Evolutionary conservation across 2,888 invertebrate genomes (phyloP).

Genomic region (Mesorhabditis sp.): DNA sequence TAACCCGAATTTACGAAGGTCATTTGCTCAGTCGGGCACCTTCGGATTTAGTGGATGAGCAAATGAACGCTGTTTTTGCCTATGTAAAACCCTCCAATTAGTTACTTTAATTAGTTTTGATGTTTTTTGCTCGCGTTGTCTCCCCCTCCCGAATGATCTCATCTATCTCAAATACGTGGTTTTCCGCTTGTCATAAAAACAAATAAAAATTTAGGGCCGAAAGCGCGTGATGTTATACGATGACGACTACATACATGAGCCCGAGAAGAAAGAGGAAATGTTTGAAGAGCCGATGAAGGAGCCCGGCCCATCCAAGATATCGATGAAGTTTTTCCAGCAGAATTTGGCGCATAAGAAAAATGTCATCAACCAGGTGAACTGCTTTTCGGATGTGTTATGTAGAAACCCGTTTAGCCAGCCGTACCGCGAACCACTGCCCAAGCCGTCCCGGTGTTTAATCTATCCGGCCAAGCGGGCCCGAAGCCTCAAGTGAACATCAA

Average conservation of each 20-base stretch:
- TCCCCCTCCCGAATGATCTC: no score
- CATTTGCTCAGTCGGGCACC: no score
- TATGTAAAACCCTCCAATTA: no score
- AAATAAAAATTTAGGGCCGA: no score
- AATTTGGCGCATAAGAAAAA: slow-evolving; percentile 49
- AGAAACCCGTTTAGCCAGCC: not conserved
- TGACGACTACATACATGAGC: not conserved
- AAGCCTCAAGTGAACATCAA: not conserved
- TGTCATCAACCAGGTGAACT: slow-evolving; percentile 22
- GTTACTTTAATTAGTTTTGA: no score
- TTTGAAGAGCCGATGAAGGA: not conserved
- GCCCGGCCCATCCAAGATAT: slow-evolving; percentile 16
- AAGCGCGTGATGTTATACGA: not conserved
- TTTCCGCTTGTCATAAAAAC: no score
- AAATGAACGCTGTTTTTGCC: no score
- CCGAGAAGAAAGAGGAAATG: not conserved
- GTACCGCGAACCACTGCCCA: not conserved
- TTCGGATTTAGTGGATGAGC: no score
- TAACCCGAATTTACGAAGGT: no score
- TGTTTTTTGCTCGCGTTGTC: no score
- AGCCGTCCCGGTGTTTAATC: not conserved
- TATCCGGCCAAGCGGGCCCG: not conserved
- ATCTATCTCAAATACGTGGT: no score
- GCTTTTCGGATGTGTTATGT: slow-evolving; percentile 8
- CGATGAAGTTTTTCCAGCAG: slow-evolving; percentile 48